Percentiles rank a stretch among this genome's conserved stretches.
These are phyloP conservation scores for Eremophila alpestris DNA, from an alignment of 2,797 vertebrate genomes.

Conservation along the genomic window DNA sequence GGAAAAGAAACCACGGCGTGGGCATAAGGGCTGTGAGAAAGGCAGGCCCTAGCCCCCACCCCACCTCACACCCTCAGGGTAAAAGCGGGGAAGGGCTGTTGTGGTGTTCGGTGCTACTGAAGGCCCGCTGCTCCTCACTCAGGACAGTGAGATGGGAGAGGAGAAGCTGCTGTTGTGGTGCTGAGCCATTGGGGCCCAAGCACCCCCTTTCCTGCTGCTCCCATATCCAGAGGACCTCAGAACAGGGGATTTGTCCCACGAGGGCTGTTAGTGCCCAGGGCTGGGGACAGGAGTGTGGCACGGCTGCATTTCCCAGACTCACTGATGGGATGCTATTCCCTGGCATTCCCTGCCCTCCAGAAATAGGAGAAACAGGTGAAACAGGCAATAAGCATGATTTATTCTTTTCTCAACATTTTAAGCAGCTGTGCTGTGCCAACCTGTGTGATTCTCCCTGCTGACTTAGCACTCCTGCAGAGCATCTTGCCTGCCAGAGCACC, in stretches of 20 bases:
- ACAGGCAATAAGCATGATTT: neutral
- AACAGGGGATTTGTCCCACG: accelerated
- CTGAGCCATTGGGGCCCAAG: neutral
- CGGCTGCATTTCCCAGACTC: neutral
- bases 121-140: accelerated
- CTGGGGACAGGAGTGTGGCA: neutral
- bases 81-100: neutral
- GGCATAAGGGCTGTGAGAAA: neutral
- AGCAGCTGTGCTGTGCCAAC: neutral
- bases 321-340: neutral
- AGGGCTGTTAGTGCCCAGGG: neutral
- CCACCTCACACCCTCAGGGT: accelerated
- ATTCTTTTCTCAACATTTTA: neutral
- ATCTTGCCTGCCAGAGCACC: neutral
- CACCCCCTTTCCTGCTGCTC: neutral
- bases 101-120: neutral
- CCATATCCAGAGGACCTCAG: too few species aligned
- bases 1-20: neutral
- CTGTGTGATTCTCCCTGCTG: constrained; percentile 14
- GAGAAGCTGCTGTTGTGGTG: neutral
- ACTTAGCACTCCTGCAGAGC: neutral
- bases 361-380: neutral
- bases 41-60: neutral
- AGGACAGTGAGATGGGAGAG: neutral
- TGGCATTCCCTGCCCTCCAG: neutral